A percentile compares a stretch with the other conserved stretches of the same genome.
Conservation (phyloP, 2,888 invertebrate genomes). For the Drosophila helvetica region DNA sequence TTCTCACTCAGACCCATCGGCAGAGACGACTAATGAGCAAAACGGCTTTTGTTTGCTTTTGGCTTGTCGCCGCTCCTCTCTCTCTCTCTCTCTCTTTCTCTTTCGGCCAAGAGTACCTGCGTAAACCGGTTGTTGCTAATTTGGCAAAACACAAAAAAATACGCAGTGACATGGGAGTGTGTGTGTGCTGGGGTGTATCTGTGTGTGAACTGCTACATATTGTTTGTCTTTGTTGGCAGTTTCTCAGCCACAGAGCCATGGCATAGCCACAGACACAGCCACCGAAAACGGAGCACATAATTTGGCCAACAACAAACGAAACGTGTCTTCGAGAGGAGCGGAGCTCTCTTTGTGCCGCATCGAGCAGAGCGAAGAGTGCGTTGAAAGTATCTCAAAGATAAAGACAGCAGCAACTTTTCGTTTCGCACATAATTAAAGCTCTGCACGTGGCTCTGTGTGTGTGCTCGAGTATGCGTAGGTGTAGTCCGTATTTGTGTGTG, state of each 20-base stretch:
- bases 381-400: slow-evolving; percentile 45
- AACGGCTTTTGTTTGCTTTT: slow-evolving; percentile 71
- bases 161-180: slow-evolving; percentile 13
- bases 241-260: slow-evolving; percentile 21
- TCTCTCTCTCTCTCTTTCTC: slow-evolving; percentile 22
- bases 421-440: slow-evolving; percentile 53
- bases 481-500: background rate
- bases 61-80: slow-evolving; percentile 16
- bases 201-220: slow-evolving; percentile 25
- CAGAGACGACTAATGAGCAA: slow-evolving; percentile 63
- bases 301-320: slow-evolving; percentile 49
- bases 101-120: slow-evolving; percentile 36
- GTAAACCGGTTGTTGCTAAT: slow-evolving; percentile 71
- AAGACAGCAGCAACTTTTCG: slow-evolving; percentile 31
- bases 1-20: slow-evolving; percentile 28
- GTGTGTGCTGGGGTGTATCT: slow-evolving; percentile 17
- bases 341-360: slow-evolving; percentile 46
- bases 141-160: slow-evolving; percentile 59
- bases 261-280: background rate
- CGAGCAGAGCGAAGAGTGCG: slow-evolving; percentile 33
- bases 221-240: slow-evolving; percentile 48
- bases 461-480: background rate
- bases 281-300: slow-evolving; percentile 28
- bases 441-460: slow-evolving; percentile 36
- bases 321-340: slow-evolving; percentile 45